Evolutionary conservation across 2,888 invertebrate genomes (phyloP).

Genomic region (Drosophila monieri): DNA sequence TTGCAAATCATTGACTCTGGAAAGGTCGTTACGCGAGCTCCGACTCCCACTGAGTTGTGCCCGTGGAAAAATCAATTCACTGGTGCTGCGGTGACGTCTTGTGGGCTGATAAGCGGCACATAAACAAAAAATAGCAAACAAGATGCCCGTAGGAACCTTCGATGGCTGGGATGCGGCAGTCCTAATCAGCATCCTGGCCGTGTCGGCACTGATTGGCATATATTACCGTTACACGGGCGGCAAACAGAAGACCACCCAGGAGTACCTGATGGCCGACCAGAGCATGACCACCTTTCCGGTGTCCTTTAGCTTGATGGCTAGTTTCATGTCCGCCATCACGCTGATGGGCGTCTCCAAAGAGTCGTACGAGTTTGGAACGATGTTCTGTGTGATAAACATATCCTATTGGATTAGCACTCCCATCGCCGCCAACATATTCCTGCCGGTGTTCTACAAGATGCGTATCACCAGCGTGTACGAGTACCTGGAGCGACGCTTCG

Average conservation of each 20-base stretch:
- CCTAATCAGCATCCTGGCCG: conserved; percentile 88
- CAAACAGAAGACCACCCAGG: conserved; percentile 93
- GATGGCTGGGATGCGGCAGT: conserved; percentile 91
- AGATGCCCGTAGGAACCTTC: conserved; percentile 83
- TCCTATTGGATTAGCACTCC: conserved; percentile 91
- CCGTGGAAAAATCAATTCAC: conserved; percentile 63
- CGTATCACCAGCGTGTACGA: conserved; percentile 94
- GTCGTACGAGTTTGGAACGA: conserved; percentile 92
- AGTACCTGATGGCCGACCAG: conserved; percentile 92
- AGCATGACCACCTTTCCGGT: conserved; percentile 93
- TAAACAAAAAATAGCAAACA: conserved; percentile 5
- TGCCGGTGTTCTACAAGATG: conserved; percentile 93
- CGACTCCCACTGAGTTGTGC: conserved; percentile 18
- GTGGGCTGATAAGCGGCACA: conserved; percentile 11
- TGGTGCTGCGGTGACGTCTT: not conserved
- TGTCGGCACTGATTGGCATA: conserved; percentile 91
- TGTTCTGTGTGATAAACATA: conserved; percentile 91
- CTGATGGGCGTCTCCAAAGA: conserved; percentile 95
- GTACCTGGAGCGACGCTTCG: conserved; percentile 95
- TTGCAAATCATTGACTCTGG: conserved; percentile 59
- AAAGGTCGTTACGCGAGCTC: conserved; percentile 58
- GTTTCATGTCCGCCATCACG: conserved; percentile 96
- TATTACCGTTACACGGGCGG: conserved; percentile 95
- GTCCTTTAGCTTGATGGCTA: conserved; percentile 95
- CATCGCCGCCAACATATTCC: conserved; percentile 89